phyloP scores from a whole-genome alignment of 2,888 invertebrate species.

The Pristionchus entomophagus region DNA sequence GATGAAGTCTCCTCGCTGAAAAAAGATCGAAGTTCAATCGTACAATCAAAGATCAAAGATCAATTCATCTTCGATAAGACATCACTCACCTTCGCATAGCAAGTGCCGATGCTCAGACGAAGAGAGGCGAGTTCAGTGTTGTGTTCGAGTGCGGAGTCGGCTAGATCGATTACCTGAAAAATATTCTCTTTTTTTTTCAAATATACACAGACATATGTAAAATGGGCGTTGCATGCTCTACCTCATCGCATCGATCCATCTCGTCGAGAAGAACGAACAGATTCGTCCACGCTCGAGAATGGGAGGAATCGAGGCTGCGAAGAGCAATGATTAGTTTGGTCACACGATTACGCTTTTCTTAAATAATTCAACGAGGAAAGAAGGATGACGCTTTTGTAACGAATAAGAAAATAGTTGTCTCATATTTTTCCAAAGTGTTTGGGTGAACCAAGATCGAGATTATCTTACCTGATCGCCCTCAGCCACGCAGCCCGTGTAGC shows the following conservation, averaged over 20 bases:
- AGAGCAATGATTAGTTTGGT: background rate
- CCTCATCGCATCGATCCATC: slow-evolving; percentile 44
- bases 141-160: background rate
- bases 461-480: slow-evolving; percentile 82
- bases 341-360: too few relatives aligned
- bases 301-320: slow-evolving; percentile 39
- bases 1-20: slow-evolving; percentile 84
- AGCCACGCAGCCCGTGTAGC: slow-evolving; percentile 88
- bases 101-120: slow-evolving; percentile 2
- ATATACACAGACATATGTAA: background rate
- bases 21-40: background rate
- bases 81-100: background rate
- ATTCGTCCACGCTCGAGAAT: slow-evolving; percentile 43
- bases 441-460: too few relatives aligned
- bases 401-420: too few relatives aligned
- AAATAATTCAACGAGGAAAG: too few relatives aligned
- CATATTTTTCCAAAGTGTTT: too few relatives aligned
- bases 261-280: slow-evolving; percentile 48
- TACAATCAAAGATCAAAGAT: background rate
- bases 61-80: too few relatives aligned
- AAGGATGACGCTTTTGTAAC: too few relatives aligned
- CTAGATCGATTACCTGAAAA: background rate
- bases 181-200: too few relatives aligned
- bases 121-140: background rate
- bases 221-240: background rate